phyloP scores from a whole-genome alignment of 1,140 invertebrate species.

The Pseudomyrmex concolor region DNA sequence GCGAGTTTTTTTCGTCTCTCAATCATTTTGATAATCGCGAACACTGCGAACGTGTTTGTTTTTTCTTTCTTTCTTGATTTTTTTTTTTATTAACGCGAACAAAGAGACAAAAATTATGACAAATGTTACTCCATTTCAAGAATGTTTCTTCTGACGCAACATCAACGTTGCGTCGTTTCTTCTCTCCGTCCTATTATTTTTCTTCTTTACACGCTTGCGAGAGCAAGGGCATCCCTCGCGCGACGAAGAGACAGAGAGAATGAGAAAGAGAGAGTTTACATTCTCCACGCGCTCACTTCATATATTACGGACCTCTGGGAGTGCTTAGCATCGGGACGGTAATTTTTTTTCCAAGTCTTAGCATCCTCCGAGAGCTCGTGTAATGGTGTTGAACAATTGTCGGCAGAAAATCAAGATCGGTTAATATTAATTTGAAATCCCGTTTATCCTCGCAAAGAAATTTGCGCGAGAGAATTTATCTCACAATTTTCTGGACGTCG shows the following conservation, averaged over 20 bases:
- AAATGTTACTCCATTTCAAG: background rate
- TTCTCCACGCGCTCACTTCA: conserved; percentile 53
- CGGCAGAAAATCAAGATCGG: conserved; percentile 3
- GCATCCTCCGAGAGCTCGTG: background rate
- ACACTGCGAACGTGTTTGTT: background rate
- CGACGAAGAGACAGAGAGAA: background rate
- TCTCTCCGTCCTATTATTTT: conserved; percentile 15
- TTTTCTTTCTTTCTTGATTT: no score
- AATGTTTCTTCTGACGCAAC: background rate
- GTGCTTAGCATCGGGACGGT: conserved; percentile 54
- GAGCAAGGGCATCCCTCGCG: conserved; percentile 45
- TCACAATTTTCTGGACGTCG: no score
- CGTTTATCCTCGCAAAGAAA: background rate
- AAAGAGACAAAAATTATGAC: conserved; percentile 13
- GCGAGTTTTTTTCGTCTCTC: background rate
- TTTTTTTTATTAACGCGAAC: no score
- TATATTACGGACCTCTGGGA: conserved; percentile 63
- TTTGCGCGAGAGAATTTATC: no score
- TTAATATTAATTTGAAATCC: conserved; percentile 11
- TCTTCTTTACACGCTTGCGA: conserved; percentile 11
- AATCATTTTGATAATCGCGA: conserved; percentile 15
- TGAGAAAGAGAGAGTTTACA: conserved; percentile 42
- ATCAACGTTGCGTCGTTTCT: background rate
- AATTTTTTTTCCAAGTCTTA: conserved; percentile 63
- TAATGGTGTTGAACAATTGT: conserved; percentile 8